phyloP scores from a whole-genome alignment of 2,113 vertebrate genomes.

The Leptosomus discolor region DNA sequence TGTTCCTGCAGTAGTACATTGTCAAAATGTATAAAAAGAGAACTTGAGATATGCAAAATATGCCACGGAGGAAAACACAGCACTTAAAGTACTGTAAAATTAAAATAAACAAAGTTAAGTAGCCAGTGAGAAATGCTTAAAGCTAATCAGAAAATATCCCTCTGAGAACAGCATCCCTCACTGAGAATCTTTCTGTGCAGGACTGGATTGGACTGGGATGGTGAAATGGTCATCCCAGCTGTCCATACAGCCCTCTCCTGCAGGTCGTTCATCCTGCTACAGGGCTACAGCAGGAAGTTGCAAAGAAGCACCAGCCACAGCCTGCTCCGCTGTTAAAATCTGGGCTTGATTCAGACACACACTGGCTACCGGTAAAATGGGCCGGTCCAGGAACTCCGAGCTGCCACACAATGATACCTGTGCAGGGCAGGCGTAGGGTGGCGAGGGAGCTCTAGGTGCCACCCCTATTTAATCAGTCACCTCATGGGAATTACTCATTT shows the following conservation, averaged over 20 bases:
- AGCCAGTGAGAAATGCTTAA: neutral
- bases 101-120: conserved; percentile 9
- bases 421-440: neutral
- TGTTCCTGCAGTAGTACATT: conserved; percentile 7
- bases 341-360: neutral
- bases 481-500: neutral
- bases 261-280: neutral
- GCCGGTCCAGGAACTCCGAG: neutral
- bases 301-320: neutral
- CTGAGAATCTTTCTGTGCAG: neutral
- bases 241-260: neutral
- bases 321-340: neutral
- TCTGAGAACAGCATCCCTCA: neutral
- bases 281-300: neutral
- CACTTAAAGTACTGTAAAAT: neutral
- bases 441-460: neutral
- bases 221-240: neutral
- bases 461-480: neutral
- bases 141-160: neutral
- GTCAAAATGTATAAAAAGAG: conserved; percentile 41
- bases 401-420: neutral
- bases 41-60: conserved; percentile 35
- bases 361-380: neutral
- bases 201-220: neutral
- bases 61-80: neutral